Conservation (phyloP, 2,797 vertebrate genomes). For the Phaenicophaeus curvirostris region DNA sequence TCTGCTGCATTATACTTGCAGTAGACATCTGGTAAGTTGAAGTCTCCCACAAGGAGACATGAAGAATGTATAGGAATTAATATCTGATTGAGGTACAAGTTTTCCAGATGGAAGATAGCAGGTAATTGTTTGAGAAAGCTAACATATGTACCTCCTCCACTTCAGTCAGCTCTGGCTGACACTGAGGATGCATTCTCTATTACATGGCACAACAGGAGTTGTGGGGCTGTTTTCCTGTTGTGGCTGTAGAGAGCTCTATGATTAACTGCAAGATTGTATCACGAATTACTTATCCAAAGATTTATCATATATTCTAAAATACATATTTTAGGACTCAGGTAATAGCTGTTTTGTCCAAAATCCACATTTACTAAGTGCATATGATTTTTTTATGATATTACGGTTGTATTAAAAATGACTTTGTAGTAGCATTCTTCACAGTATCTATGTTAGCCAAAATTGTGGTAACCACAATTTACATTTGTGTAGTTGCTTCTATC, state of each 20-base stretch:
- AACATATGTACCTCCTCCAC: not conserved
- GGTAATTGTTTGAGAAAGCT: not conserved
- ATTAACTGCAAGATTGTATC: not conserved
- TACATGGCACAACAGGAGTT: rapidly evolving
- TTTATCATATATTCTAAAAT: not conserved
- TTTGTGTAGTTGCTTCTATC: not conserved
- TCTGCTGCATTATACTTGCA: too few relatives aligned
- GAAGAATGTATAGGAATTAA: not conserved
- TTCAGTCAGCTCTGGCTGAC: not conserved
- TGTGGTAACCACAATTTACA: not conserved
- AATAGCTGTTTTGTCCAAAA: not conserved
- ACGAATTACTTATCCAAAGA: not conserved
- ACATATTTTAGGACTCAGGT: not conserved
- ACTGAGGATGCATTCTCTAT: not conserved
- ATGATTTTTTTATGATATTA: not conserved
- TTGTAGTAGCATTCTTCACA: not conserved
- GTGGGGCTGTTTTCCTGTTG: not conserved
- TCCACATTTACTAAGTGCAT: not conserved
- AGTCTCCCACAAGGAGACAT: not conserved
- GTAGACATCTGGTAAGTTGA: too few relatives aligned
- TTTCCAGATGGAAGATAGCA: not conserved
- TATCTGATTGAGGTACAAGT: not conserved
- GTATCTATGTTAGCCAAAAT: not conserved
- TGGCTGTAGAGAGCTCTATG: not conserved
- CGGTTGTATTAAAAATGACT: not conserved